These are phyloP conservation scores for Rhodeus uyekii DNA, from an alignment of 2,797 vertebrate genomes.

Conservation along the genomic window DNA sequence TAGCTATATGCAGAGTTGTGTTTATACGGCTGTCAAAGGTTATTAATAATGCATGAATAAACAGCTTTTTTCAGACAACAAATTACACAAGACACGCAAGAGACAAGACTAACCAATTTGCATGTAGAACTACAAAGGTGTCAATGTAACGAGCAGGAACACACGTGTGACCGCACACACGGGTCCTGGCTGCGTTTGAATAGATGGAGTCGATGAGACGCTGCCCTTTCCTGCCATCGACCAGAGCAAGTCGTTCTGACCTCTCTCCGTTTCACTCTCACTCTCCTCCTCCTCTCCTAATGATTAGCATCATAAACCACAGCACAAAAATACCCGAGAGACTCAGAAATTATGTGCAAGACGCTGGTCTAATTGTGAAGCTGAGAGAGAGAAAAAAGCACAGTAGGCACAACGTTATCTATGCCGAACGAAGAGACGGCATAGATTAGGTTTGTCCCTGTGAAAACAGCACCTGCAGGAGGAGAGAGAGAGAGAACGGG, in stretches of 20 bases:
- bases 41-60: background rate
- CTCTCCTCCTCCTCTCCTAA: conserved; percentile 7
- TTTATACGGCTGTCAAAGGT: background rate
- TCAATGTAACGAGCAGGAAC: background rate
- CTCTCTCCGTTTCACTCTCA: conserved; percentile 17
- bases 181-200: background rate
- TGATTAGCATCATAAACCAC: conserved; percentile 31
- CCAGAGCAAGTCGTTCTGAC: conserved; percentile 41
- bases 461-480: background rate
- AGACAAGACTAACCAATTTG: conserved; percentile 11
- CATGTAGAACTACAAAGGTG: conserved; percentile 9
- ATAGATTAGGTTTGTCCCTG: background rate
- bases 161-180: background rate
- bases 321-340: conserved; percentile 26
- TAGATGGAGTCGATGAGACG: conserved; percentile 4
- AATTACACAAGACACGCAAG: background rate
- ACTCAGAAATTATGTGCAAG: background rate
- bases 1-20: background rate
- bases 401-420: background rate
- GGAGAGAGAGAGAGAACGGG: background rate
- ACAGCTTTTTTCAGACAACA: background rate
- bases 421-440: background rate
- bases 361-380: background rate
- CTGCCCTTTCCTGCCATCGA: conserved; percentile 18
- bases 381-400: background rate